A percentile compares a stretch with the other conserved stretches of the same genome.
Evolutionary conservation across 2,888 invertebrate genomes (phyloP).

Genomic region (Patella ulyssiponensis): DNA sequence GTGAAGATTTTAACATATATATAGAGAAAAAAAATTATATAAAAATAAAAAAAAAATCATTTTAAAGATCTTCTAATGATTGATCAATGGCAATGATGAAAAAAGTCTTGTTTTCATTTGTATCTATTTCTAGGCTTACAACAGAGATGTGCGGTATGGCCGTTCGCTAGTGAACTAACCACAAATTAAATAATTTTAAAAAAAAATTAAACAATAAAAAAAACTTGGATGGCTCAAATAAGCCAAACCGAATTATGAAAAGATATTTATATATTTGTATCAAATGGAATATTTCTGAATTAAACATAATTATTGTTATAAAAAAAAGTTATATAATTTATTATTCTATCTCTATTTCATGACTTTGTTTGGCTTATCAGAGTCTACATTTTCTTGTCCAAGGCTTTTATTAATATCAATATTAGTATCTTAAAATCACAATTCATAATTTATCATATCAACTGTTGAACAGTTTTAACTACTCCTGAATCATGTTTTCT

Average conservation of each 20-base stretch:
- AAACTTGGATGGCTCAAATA: not conserved
- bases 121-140: conserved; percentile 61
- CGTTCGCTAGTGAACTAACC: conserved; percentile 43
- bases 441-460: too few species aligned
- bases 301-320: too few species aligned
- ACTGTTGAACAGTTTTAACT: too few species aligned
- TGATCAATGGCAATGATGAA: not conserved
- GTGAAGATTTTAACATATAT: conserved; percentile 12
- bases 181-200: conserved; percentile 16
- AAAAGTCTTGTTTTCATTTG: conserved; percentile 30
- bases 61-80: not conserved
- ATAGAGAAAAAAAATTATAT: conserved; percentile 9
- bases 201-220: too few species aligned
- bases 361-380: not conserved
- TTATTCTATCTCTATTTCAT: not conserved
- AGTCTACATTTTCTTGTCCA: not conserved
- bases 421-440: too few species aligned
- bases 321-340: too few species aligned
- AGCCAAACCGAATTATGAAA: not conserved
- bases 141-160: conserved; percentile 64
- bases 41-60: not conserved
- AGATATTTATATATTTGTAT: not conserved
- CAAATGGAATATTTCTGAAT: too few species aligned
- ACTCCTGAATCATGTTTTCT: too few species aligned
- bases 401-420: not conserved